Conservation (phyloP, 2,797 vertebrate species). For the Xyrichtys novacula region DNA sequence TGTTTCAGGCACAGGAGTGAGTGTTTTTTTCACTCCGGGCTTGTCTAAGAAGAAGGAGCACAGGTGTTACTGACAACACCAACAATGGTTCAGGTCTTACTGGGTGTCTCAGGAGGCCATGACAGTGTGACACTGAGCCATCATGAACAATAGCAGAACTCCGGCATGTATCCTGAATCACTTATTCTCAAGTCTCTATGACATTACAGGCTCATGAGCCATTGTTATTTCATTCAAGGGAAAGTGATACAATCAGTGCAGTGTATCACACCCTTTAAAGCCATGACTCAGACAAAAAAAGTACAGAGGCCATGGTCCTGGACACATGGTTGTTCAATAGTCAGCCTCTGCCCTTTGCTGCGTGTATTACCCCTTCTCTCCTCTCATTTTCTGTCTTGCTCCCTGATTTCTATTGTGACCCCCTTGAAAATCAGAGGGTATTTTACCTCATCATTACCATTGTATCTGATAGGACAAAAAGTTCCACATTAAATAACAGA, state of each 20-base stretch:
- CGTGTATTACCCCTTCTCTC: too few species aligned
- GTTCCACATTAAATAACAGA: too few species aligned
- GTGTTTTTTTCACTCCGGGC: not conserved
- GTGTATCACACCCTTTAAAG: not conserved
- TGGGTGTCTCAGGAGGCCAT: not conserved
- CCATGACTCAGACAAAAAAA: not conserved
- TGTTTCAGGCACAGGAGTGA: constrained; percentile 2
- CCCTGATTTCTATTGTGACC: too few species aligned
- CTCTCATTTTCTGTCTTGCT: too few species aligned
- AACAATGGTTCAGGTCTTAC: not conserved
- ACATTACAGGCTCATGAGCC: not conserved
- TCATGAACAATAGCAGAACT: not conserved
- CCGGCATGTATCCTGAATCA: not conserved
- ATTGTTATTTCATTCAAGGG: not conserved
- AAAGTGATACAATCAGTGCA: not conserved
- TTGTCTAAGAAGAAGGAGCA: not conserved
- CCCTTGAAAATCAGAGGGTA: too few species aligned
- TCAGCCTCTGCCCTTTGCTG: too few species aligned
- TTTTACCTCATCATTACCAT: too few species aligned
- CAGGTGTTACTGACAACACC: not conserved
- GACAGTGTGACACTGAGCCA: not conserved
- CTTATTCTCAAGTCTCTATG: not conserved
- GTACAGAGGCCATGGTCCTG: too few species aligned
- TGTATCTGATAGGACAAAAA: too few species aligned
- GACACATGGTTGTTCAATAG: too few species aligned